A percentile compares a stretch with the other conserved stretches of the same genome.
Evolutionary conservation across 2,113 vertebrate species (phyloP).

Genomic region (Ibidorhyncha struthersii): DNA sequence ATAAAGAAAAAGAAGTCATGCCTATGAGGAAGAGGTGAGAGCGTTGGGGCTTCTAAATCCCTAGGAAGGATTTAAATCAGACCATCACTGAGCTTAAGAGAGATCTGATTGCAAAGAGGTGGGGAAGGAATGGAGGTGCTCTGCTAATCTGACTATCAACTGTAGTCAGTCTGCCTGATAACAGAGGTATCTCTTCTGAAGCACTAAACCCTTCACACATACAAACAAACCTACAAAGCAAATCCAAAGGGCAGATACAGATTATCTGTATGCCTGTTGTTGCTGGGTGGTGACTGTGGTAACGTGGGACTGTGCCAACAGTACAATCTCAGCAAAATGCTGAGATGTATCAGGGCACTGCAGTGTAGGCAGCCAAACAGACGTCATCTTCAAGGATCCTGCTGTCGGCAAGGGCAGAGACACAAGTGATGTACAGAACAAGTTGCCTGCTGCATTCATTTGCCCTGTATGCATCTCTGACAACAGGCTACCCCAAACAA

Average conservation of each 20-base stretch:
- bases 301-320: neutral
- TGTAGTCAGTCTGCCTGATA: neutral
- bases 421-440: neutral
- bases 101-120: neutral
- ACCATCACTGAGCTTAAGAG: neutral
- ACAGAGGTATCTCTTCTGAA: neutral
- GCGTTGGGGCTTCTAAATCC: neutral
- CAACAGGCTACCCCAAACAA: neutral
- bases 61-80: neutral
- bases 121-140: neutral
- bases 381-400: neutral
- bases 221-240: neutral
- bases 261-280: neutral
- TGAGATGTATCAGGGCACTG: neutral
- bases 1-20: neutral
- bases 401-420: neutral
- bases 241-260: neutral
- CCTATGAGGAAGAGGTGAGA: neutral
- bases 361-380: neutral
- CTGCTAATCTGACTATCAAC: neutral
- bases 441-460: neutral
- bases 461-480: neutral
- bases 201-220: neutral
- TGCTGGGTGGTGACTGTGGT: neutral
- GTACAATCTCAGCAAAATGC: neutral